Evolutionary conservation across 2,888 invertebrate genomes (phyloP).

Genomic region (Caenorhabditis auriculariae): DNA sequence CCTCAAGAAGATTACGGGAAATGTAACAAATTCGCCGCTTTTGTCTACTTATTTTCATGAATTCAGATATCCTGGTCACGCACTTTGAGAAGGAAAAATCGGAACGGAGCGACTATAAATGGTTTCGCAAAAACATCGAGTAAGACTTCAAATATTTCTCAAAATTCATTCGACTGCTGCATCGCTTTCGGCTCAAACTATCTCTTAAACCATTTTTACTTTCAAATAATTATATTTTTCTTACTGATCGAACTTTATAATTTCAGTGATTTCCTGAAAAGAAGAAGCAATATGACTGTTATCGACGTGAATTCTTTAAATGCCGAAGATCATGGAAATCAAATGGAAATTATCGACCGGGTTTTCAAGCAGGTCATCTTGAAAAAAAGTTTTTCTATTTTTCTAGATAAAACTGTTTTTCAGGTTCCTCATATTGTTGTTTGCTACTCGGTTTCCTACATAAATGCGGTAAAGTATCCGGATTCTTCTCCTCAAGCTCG

Average conservation of each 20-base stretch:
- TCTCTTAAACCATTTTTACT: no score
- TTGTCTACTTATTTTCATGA: background rate
- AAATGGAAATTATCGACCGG: conserved; percentile 5
- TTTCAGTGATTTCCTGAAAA: background rate
- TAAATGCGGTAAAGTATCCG: background rate
- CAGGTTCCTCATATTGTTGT: conserved; percentile 19
- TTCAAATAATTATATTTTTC: no score
- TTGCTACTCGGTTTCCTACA: conserved; percentile 15
- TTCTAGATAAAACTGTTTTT: conserved; percentile 2
- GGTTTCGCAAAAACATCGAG: conserved; percentile 22
- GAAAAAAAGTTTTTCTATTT: background rate
- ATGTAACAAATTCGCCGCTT: background rate
- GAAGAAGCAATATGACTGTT: background rate
- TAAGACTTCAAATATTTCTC: conserved; percentile 1
- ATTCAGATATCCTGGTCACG: conserved; percentile 17
- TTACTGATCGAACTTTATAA: background rate
- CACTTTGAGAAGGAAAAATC: conserved; percentile 13
- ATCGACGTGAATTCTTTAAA: conserved; percentile 10
- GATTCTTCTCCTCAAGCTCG: background rate
- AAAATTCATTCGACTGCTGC: no score
- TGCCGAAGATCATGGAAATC: conserved; percentile 16
- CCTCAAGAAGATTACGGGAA: no score
- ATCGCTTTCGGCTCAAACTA: no score
- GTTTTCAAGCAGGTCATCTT: conserved; percentile 10
- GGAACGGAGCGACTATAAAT: conserved; percentile 13